Base-by-base conservation (phyloP, 1,140 invertebrate genomes). In the Sminthurides bifidus region DNA sequence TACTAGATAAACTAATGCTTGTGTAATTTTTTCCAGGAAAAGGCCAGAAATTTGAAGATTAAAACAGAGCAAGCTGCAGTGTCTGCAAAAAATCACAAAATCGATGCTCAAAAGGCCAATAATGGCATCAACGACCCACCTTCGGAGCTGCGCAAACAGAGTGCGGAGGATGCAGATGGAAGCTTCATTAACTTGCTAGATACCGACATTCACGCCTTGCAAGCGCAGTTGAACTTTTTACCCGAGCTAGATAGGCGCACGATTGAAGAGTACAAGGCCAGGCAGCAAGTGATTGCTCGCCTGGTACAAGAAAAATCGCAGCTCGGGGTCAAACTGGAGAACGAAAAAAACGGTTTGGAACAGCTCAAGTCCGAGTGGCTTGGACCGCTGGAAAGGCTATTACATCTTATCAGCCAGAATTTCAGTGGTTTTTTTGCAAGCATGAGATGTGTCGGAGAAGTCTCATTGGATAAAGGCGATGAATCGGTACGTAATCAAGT, bases 371-470 rank as follows among this genome's bases (percentile, higher is more conserved):
- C 71, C 38, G 66, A 73, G 49, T 92, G 88, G 87, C 66, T 85
- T 29, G 71, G 72, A 1, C 73, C 79, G 12, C 66, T 92, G 1
- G 66, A 77, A 53, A 46, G 72, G 1, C 67, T 91, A 1, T 72
- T 90, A 0, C 65, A 70, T 0, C 71, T 75, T 37, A 87, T 93
- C 51, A 83, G 83, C 66, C 58, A 68, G 1, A 83, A 83, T 58
- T 92, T 90, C 66, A 73, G 76, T 26, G 63, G 74, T 21, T 87
- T 84, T 66, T 89, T 91, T 72, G 69, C 72, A 19, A 75, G 75
- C 26, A 78, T 97, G 69, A 78, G 80, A 0, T 95, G 87, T 75
- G 83, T 81, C 3, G 92, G 92, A 0, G 85, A 92, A 74, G 81
- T 97, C 15, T 71, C 77, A 14, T 69, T 90, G 0, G 65, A 68